A percentile compares a stretch with the other conserved stretches of the same genome.
Evolutionary conservation across 2,797 vertebrate species (phyloP).

Genomic region (Thaleichthys pacificus): DNA sequence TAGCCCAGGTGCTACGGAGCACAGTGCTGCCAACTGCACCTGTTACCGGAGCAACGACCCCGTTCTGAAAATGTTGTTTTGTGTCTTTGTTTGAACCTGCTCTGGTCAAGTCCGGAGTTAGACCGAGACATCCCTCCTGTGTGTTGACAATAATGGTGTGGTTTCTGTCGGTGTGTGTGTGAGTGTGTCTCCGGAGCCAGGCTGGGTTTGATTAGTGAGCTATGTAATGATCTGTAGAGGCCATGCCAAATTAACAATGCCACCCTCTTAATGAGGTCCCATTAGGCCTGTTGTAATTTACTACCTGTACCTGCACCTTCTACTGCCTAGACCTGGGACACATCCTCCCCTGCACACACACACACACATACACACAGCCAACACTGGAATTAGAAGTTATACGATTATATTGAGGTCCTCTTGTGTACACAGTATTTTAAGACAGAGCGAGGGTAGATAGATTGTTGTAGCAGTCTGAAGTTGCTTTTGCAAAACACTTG

Average conservation of each 20-base stretch:
- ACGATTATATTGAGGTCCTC: no score
- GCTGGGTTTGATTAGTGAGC: slow-evolving; percentile 76
- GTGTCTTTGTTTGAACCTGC: not conserved
- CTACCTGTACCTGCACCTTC: slow-evolving; percentile 52
- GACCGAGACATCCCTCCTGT: not conserved
- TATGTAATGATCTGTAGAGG: slow-evolving; percentile 82
- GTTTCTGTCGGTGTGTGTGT: slow-evolving; percentile 19
- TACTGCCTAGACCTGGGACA: slow-evolving; percentile 21
- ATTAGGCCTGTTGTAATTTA: slow-evolving; percentile 78
- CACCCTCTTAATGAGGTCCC: slow-evolving; percentile 80
- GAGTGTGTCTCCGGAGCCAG: slow-evolving; percentile 47
- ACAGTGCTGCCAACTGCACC: no score
- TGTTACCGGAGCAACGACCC: no score
- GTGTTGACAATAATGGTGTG: slow-evolving; percentile 4
- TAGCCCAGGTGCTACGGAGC: no score
- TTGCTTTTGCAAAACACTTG: no score
- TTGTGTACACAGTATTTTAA: no score
- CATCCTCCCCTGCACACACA: slow-evolving; percentile 15
- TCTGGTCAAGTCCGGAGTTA: not conserved
- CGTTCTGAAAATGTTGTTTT: no score
- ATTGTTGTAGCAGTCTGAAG: no score
- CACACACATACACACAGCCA: not conserved
- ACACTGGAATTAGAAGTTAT: no score
- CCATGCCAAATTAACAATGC: slow-evolving; percentile 85
- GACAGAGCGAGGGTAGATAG: no score